Evolutionary conservation across 2,113 vertebrate genomes (phyloP), one percentile per base, ranked within the genome.

Genomic region (Eolophus roseicapilla): DNA sequence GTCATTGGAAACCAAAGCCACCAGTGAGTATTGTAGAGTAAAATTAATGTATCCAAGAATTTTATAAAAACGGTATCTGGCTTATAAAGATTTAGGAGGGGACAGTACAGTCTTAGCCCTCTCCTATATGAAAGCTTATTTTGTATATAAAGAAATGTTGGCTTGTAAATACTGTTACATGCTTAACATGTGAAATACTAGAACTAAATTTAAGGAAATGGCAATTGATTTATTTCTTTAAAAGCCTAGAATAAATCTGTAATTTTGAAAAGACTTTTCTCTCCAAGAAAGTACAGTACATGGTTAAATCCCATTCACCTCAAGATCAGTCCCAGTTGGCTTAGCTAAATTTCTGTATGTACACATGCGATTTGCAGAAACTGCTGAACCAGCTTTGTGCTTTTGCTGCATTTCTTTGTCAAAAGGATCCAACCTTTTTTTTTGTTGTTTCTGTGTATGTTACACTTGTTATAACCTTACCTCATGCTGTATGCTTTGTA

Each of bases 401-500:
- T 95, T 96, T 92, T 90, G 87, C 92, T 96, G 81, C 77, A 39
- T 96, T 97, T 96, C 78, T 94, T 91, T 4, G 9, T 93, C 92
- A 71, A 68, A 92, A 89, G 49, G 88, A 57, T 63, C 67, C 95
- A 86, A 87, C 71, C 33, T 43, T 77, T 92, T 92, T 95, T 90
- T 59, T 90, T 57, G 9, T 95, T 70, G 82, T 92, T 95, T 89
- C 77, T 93, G 86, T 96, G 82, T 87, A 81, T 78, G 88, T 95
- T 96, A 68, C 49, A 55, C 55, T 96, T 96, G 75, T 97, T 96
- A 86, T 80, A 89, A 93, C 75, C 87, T 95, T 96, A 41, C 89
- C 80, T 97, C 97, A 95, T 96, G 96, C 95, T 96, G 82, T 95
- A 96, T 96, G 93, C 93, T 93, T 92, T 95, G 92, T 96, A 97